Conservation (phyloP, 2,888 invertebrate genomes). For the Poecilus cupreus region DNA sequence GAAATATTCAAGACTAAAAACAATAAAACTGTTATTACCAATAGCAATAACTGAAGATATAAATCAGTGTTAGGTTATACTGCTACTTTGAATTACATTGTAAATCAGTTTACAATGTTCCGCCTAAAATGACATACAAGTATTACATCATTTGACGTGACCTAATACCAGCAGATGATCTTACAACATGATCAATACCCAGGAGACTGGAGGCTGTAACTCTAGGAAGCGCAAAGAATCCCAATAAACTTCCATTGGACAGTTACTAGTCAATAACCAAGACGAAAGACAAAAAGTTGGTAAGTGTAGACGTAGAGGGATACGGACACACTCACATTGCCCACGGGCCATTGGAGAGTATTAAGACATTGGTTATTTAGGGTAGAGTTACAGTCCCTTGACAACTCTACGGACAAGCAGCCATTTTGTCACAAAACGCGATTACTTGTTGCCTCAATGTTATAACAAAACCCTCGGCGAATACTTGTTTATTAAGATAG, state of each 20-base stretch:
- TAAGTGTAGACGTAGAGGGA: neutral
- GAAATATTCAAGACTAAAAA: too few species aligned
- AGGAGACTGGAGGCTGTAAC: neutral
- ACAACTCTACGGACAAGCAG: too few species aligned
- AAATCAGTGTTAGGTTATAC: neutral
- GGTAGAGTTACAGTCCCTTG: too few species aligned
- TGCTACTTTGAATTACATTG: too few species aligned
- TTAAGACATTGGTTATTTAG: conserved; percentile 33
- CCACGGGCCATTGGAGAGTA: neutral
- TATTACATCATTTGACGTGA: neutral
- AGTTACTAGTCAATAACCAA: conserved; percentile 30
- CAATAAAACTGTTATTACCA: too few species aligned
- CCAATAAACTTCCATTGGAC: conserved; percentile 19
- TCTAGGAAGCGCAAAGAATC: neutral
- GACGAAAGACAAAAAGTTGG: conserved; percentile 12
- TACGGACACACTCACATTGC: neutral
- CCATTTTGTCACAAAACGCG: too few species aligned
- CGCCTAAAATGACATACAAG: neutral
- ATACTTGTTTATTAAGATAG: too few species aligned
- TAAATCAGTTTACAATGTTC: neutral
- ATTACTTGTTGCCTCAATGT: too few species aligned
- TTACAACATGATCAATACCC: conserved; percentile 10
- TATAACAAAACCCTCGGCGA: too few species aligned
- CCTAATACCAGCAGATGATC: neutral
- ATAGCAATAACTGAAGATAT: neutral